Conservation (phyloP, 2,797 vertebrate genomes). For the Ptychobarbus kaznakovi region DNA sequence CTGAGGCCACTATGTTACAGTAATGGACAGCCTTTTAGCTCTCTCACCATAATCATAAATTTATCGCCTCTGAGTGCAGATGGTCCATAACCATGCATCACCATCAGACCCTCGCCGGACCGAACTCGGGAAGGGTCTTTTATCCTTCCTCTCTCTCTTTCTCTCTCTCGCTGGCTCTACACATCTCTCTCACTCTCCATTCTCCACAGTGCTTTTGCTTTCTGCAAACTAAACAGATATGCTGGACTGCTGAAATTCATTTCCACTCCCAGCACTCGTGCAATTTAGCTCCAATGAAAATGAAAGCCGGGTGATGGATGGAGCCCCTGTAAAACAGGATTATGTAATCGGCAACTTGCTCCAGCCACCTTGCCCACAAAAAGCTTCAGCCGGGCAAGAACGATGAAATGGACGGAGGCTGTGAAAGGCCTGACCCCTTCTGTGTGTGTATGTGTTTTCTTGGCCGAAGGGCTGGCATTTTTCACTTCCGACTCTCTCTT, state of each 20-base stretch:
- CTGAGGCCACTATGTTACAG: constrained; percentile 81
- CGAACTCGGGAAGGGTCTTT: constrained; percentile 70
- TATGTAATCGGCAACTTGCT: constrained; percentile 67
- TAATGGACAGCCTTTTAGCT: constrained; percentile 82
- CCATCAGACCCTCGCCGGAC: constrained; percentile 67
- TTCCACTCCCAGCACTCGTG: constrained; percentile 68
- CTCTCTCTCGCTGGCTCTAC: constrained; percentile 47
- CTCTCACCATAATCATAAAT: constrained; percentile 82
- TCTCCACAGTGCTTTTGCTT: constrained; percentile 73
- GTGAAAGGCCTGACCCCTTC: constrained; percentile 52
- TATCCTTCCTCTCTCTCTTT: constrained; percentile 44
- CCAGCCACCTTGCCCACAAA: constrained; percentile 63
- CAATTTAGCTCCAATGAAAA: constrained; percentile 71
- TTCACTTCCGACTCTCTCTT: constrained; percentile 60
- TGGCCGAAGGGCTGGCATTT: constrained; percentile 60
- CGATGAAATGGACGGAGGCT: constrained; percentile 60
- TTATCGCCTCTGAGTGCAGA: constrained; percentile 82
- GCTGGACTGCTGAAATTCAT: constrained; percentile 70
- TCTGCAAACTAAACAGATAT: constrained; percentile 78
- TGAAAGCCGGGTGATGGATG: constrained; percentile 69
- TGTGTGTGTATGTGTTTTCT: constrained; percentile 54
- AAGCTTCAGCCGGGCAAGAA: constrained; percentile 55
- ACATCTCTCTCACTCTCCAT: constrained; percentile 46
- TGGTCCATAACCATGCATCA: constrained; percentile 86
- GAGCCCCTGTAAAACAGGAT: constrained; percentile 68